A percentile compares a stretch with the other conserved stretches of the same genome.
Conservation (phyloP, 1,140 invertebrate species). For the Steinernema khuongi region DNA sequence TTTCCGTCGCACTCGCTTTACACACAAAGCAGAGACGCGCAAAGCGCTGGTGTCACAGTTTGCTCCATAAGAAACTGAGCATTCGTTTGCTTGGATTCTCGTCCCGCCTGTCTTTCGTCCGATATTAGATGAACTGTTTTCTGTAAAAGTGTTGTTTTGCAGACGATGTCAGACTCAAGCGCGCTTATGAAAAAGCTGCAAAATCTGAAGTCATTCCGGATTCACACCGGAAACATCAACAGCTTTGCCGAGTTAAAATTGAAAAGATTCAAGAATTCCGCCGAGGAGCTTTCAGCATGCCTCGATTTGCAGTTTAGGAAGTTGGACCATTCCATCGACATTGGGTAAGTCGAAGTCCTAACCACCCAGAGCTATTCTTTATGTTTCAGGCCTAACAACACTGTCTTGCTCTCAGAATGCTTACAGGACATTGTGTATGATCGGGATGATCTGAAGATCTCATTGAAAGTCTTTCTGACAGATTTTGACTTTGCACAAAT, state of each 20-base stretch:
- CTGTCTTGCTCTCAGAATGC: constrained; percentile 47
- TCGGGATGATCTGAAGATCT: constrained; percentile 56
- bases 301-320: constrained; percentile 48
- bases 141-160: background rate
- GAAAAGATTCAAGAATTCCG: constrained; percentile 52
- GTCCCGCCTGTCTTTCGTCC: background rate
- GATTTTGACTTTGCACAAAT: constrained; percentile 42
- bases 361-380: constrained; percentile 1
- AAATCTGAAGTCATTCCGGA: constrained; percentile 42
- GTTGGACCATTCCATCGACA: constrained; percentile 22
- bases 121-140: background rate
- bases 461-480: constrained; percentile 48
- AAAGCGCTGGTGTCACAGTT: background rate
- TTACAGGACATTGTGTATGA: constrained; percentile 49
- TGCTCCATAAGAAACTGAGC: too few species aligned
- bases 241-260: constrained; percentile 54
- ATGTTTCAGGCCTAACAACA: constrained; percentile 48
- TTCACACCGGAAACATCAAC: constrained; percentile 56
- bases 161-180: background rate
- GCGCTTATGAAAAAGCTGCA: constrained; percentile 20
- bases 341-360: constrained; percentile 23
- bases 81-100: background rate
- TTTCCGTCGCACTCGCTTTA: background rate
- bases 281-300: constrained; percentile 52
- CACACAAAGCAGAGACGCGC: constrained; percentile 1